Base-by-base conservation (phyloP, 1,140 invertebrate genomes). In the Riptortus pedestris region DNA sequence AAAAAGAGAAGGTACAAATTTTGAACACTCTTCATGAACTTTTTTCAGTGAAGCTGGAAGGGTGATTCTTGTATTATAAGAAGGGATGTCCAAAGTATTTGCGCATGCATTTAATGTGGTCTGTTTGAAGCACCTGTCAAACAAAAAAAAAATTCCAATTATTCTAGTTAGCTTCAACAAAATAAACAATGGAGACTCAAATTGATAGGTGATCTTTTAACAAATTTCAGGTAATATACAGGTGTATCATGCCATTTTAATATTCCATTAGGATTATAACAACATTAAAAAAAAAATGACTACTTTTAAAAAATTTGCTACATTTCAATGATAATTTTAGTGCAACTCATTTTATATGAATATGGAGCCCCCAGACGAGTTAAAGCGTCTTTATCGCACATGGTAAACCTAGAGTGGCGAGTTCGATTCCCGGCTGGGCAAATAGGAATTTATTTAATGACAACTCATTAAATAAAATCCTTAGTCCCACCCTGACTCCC, bases 1-100 rank as follows among this genome's bases (percentile, higher is more conserved):
- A 27, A 24, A 55, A 14, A 55, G 24, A 24, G 51, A 55, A 11
- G 51, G 51, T 2, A 55, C 26, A 55, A 55, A 55, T 55, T 27
- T 55, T 14, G 51, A 24, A 55, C 26, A 24, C 24, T 55, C 51
- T 24, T 55, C 51, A 24, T 55, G 16, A 4, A 55, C 51, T 24
- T 55, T 55, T 26, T 55, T 55, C 51, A 55, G 14, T 14, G 24
- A 24, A 24, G 20, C 12, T 55, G 51, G 51, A 22, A 55, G 51
- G 16, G 24, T 24, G 22, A 55, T 55, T 24, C 51, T 27, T 24
- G 51, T 55, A 2, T 55, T 22, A 27, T 24, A 55, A 24, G 51
- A 24, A 24, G 51, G 51, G 26, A 55, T 55, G 4, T 55, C 51
- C 3, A 55, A 26, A 5, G 24, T 26, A 27, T 55, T 55, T 12